Base-by-base conservation (phyloP, 2,113 vertebrate species). In the Pollimyrus isidori region DNA sequence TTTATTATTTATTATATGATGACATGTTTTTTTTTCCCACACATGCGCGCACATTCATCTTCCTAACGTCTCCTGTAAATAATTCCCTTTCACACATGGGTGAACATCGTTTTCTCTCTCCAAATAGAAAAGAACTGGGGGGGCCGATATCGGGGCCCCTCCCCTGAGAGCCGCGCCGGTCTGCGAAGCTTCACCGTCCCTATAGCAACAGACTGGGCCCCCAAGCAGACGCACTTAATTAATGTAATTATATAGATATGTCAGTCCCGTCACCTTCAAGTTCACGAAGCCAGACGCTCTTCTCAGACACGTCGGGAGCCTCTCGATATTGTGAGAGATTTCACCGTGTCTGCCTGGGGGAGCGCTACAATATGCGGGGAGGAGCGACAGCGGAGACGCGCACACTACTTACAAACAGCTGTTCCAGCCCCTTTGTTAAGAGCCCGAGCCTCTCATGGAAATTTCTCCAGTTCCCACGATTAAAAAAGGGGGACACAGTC, bases 151-250 rank as follows among this genome's bases (percentile, higher is more conserved):
- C 95, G 95, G 95, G 95, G 92, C 94, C 94, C 93, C 94, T 93
- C 95, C 94, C 94, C 91, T 91, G 95, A 95, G 95, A 95, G 93
- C 92, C 9, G 93, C 92, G 90, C 88, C 91, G 93, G 93, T 94
- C 93, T 93, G 93, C 94, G 93, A 23, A 48, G 52, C 88, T 93
- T 90, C 76, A 62, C 90, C 85, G 82, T 95, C 94, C 94, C 95
- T 94, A 95, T 95, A 94, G 94, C 94, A 96, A 96, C 95, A 95
- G 93, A 93, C 94, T 93, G 94, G 92, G 93, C 88, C 92, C 94
- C 93, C 91, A 69, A 95, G 93, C 95, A 95, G 93, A 95, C 94
- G 94, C 94, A 93, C 94, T 94, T 95, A 95, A 95, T 95, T 94
- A 96, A 95, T 93, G 93, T 91, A 58, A 93, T 94, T 94, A 93